Evolutionary conservation across 2,888 invertebrate species (phyloP).

Genomic region (Tinea pellionella): DNA sequence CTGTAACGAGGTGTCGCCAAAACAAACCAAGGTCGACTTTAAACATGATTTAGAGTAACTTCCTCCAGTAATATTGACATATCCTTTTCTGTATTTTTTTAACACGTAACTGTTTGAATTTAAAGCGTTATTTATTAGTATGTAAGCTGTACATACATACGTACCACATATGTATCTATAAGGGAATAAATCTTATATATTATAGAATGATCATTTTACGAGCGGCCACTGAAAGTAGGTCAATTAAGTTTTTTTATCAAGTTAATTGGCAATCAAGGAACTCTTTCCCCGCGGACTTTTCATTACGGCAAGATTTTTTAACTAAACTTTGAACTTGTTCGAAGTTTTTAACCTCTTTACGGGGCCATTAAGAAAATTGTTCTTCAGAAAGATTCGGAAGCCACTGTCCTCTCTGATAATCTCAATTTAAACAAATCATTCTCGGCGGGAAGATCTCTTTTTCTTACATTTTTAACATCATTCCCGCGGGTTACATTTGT

Average conservation of each 20-base stretch:
- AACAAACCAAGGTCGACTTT: no score
- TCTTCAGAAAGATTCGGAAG: constrained; percentile 7
- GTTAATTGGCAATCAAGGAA: constrained; percentile 14
- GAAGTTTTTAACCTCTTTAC: constrained; percentile 7
- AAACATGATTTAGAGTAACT: no score
- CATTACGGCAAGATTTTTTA: constrained; percentile 9
- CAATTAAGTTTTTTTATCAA: constrained; percentile 13
- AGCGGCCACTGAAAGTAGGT: constrained; percentile 3
- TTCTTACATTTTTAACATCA: neutral
- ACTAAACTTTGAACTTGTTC: constrained; percentile 7
- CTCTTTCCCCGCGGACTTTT: constrained; percentile 6
- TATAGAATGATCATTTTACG: no score
- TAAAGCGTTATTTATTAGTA: no score
- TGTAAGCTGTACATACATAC: no score
- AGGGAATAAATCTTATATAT: no score
- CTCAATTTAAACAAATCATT: neutral
- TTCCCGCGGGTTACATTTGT: neutral
- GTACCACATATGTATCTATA: no score
- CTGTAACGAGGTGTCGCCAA: no score
- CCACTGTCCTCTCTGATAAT: neutral
- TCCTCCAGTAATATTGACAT: no score
- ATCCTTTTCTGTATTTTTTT: no score
- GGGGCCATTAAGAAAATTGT: constrained; percentile 11
- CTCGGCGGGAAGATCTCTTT: neutral
- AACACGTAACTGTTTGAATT: no score